Percentiles rank a stretch among this genome's conserved stretches.
Evolutionary conservation across 2,113 vertebrate species (phyloP).

Genomic region (Nesogale talazaci): DNA sequence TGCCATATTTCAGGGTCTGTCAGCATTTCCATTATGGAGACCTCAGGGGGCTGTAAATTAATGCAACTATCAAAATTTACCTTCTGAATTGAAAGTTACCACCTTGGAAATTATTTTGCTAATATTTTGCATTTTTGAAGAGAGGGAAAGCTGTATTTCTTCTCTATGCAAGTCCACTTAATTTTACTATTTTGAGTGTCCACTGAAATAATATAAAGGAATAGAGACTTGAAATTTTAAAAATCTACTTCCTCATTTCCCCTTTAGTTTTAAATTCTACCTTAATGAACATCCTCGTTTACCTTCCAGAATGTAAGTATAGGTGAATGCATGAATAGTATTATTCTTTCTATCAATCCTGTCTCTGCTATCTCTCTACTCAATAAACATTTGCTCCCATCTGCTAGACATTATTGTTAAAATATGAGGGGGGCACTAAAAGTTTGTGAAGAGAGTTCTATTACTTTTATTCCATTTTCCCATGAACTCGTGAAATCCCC

Average conservation of each 20-base stretch:
- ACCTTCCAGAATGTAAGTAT: conserved; percentile 38
- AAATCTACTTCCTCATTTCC: background rate
- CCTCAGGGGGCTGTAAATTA: conserved; percentile 70
- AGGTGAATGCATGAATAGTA: conserved; percentile 27
- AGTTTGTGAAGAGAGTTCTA: background rate
- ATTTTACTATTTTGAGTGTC: conserved; percentile 64
- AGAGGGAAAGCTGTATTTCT: background rate
- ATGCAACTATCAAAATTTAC: conserved; percentile 72
- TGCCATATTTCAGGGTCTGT: background rate
- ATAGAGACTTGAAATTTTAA: background rate
- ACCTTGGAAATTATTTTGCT: conserved; percentile 57
- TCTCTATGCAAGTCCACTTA: conserved; percentile 37
- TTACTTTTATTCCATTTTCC: too few relatives aligned
- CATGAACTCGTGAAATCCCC: too few relatives aligned
- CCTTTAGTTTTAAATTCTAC: conserved; percentile 60
- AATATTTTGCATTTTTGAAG: conserved; percentile 43
- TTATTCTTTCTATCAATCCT: conserved; percentile 32
- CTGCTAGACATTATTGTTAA: conserved; percentile 13
- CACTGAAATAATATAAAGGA: conserved; percentile 51
- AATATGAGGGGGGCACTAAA: too few relatives aligned
- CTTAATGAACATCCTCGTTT: conserved; percentile 32
- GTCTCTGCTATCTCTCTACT: background rate
- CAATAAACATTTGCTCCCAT: conserved; percentile 50
- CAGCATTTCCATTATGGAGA: conserved; percentile 61
- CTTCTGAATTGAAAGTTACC: conserved; percentile 55